Evolutionary conservation across 1,140 invertebrate species (phyloP).

Genomic region (Leptinotarsa lineolata): DNA sequence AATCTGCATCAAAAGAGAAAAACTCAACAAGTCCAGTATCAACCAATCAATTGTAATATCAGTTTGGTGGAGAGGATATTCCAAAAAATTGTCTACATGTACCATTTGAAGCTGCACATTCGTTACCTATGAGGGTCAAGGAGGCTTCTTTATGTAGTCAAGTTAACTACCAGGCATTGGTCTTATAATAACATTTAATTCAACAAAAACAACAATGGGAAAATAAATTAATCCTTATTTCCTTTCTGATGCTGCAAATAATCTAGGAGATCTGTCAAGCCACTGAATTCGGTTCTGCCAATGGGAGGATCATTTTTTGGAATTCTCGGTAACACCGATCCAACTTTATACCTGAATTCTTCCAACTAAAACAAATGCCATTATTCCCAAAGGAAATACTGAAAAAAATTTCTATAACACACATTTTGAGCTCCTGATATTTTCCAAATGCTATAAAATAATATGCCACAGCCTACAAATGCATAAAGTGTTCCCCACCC

Average conservation of each 20-base stretch:
- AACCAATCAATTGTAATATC: too few species aligned
- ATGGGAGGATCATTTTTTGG: conserved; percentile 80
- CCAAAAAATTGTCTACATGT: too few species aligned
- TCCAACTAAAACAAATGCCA: conserved; percentile 61
- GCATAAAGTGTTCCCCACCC: conserved; percentile 88
- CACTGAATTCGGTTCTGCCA: conserved; percentile 85
- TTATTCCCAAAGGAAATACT: not conserved
- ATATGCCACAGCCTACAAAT: conserved; percentile 75
- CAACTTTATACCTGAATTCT: conserved; percentile 75
- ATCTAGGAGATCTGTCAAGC: conserved; percentile 77
- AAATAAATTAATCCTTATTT: not conserved
- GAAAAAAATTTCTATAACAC: not conserved
- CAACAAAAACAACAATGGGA: too few species aligned
- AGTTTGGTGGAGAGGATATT: too few species aligned
- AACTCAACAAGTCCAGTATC: too few species aligned
- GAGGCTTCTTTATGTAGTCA: too few species aligned
- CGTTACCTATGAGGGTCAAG: too few species aligned
- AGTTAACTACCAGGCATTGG: too few species aligned
- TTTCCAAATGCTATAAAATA: conserved; percentile 89
- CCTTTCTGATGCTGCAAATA: conserved; percentile 62
- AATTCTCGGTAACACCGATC: conserved; percentile 71
- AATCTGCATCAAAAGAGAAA: too few species aligned
- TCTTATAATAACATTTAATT: too few species aligned
- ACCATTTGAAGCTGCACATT: too few species aligned
- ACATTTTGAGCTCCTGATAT: conserved; percentile 73